These are phyloP conservation scores for Trematomus loennbergii DNA, from an alignment of 2,113 vertebrate species.

Conservation along the genomic window DNA sequence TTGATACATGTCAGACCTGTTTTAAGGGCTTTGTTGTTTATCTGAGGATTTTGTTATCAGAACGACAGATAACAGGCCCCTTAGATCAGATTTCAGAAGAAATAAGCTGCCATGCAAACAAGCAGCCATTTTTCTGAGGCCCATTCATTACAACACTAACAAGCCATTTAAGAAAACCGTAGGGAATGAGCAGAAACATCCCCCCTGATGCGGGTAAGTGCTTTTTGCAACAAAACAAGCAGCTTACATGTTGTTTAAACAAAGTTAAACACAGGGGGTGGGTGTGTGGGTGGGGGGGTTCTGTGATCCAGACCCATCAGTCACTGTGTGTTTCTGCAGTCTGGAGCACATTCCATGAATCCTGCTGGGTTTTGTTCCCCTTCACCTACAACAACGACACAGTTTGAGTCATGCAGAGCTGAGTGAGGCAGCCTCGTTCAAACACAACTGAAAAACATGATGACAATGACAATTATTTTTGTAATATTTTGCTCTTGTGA, in stretches of 20 bases:
- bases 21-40: conserved; percentile 31
- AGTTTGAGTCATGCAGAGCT: conserved; percentile 11
- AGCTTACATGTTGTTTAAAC: conserved; percentile 49
- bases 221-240: conserved; percentile 39
- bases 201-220: conserved; percentile 18
- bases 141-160: conserved; percentile 21
- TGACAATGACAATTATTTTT: neutral
- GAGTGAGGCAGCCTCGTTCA: conserved; percentile 14
- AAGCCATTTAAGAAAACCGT: conserved; percentile 24
- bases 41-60: conserved; percentile 16
- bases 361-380: conserved; percentile 77
- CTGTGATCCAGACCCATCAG: conserved; percentile 65
- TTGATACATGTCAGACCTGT: conserved; percentile 16
- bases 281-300: conserved; percentile 1
- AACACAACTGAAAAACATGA: conserved; percentile 5
- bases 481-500: neutral
- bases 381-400: conserved; percentile 47
- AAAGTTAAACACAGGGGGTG: conserved; percentile 38
- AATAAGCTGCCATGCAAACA: neutral
- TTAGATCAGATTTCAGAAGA: conserved; percentile 1
- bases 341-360: conserved; percentile 72
- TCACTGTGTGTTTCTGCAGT: conserved; percentile 58
- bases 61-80: neutral
- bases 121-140: neutral
- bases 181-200: conserved; percentile 2